Percentiles rank a stretch among this genome's conserved stretches.
phyloP scores from a whole-genome alignment of 2,888 invertebrate genomes.

The Andrena dorsata region DNA sequence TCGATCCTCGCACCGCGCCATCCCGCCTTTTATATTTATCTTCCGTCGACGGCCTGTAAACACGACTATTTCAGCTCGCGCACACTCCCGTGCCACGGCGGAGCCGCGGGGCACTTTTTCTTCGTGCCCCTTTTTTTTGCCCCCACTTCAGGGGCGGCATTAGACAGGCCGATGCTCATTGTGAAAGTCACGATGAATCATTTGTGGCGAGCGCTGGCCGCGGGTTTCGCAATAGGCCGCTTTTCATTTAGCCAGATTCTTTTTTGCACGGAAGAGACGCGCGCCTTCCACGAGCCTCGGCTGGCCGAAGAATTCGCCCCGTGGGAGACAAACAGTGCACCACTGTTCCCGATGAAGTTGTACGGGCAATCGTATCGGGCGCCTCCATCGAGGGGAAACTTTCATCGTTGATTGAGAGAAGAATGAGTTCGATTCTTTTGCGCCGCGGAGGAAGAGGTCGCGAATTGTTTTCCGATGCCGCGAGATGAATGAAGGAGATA shows the following conservation, averaged over 20 bases:
- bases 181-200: slow-evolving; percentile 66
- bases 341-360: slow-evolving; percentile 37
- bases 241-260: slow-evolving; percentile 20
- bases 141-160: not conserved
- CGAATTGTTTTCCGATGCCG: slow-evolving; percentile 14
- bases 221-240: slow-evolving; percentile 39
- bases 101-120: slow-evolving; percentile 26
- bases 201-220: slow-evolving; percentile 24
- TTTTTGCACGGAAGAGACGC: slow-evolving; percentile 31
- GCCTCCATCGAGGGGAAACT: not conserved
- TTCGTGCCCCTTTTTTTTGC: not conserved
- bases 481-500: not conserved
- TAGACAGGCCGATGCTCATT: slow-evolving; percentile 32
- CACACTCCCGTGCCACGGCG: slow-evolving; percentile 8
- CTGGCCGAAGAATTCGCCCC: slow-evolving; percentile 3
- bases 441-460: not conserved
- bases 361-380: slow-evolving; percentile 23
- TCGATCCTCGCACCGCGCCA: not conserved
- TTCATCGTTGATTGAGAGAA: slow-evolving; percentile 18
- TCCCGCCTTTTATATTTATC: slow-evolving; percentile 71
- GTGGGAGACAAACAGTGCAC: slow-evolving; percentile 28
- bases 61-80: slow-evolving; percentile 59
- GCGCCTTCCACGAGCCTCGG: not conserved
- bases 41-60: slow-evolving; percentile 67
- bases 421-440: slow-evolving; percentile 14